These are phyloP conservation scores for Aricia agestis DNA, from an alignment of 1,140 invertebrate genomes.

Conservation along the genomic window DNA sequence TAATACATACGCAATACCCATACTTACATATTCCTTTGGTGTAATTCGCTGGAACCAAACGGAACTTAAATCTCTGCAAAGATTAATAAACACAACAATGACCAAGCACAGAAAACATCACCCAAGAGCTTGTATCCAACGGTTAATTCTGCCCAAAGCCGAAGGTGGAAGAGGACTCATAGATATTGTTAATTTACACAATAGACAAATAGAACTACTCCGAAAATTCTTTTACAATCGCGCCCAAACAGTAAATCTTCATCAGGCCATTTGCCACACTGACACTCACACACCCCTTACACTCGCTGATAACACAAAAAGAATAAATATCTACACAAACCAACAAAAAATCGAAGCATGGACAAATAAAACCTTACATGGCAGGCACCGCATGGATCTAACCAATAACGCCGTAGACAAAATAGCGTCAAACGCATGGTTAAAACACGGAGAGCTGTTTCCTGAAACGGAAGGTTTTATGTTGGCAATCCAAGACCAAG, in stretches of 20 bases:
- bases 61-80: conserved; percentile 18
- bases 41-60: conserved; percentile 26
- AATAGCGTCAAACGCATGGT: conserved; percentile 24
- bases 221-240: conserved; percentile 5
- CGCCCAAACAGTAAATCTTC: neutral
- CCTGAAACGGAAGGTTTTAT: conserved; percentile 27
- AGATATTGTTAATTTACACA: conserved; percentile 16
- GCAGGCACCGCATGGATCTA: conserved; percentile 25
- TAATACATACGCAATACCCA: conserved; percentile 27
- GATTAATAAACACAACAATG: conserved; percentile 18
- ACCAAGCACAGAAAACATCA: conserved; percentile 25
- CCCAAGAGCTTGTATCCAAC: conserved; percentile 18
- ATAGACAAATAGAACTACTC: conserved; percentile 10
- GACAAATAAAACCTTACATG: conserved; percentile 18
- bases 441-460: conserved; percentile 23
- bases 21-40: conserved; percentile 26
- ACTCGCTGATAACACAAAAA: neutral
- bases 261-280: neutral
- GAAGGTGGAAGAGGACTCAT: conserved; percentile 19
- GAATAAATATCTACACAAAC: neutral
- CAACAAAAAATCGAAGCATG: neutral
- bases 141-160: conserved; percentile 6
- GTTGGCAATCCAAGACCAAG: conserved; percentile 27
- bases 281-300: neutral
- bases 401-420: conserved; percentile 19